phyloP scores from a whole-genome alignment of 1,140 invertebrate species.

The Nebria ingens region DNA sequence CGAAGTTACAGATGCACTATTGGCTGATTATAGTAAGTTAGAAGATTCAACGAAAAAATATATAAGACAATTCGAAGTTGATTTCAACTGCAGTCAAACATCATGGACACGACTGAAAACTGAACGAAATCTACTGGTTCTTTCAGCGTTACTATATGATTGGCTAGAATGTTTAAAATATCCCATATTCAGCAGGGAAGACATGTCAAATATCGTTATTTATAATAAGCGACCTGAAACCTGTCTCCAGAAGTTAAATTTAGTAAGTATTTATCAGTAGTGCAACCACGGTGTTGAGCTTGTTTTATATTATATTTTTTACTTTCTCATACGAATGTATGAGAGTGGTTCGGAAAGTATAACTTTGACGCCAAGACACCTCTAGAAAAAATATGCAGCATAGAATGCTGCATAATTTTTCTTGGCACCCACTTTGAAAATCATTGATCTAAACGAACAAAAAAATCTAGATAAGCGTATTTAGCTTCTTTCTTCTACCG shows the following conservation, averaged over 20 bases:
- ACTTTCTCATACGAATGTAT: too few species aligned
- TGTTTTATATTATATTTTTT: background rate
- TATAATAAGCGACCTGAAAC: slow-evolving; percentile 43
- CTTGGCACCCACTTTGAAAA: too few species aligned
- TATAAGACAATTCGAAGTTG: slow-evolving; percentile 44
- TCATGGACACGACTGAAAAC: slow-evolving; percentile 54
- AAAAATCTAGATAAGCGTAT: too few species aligned
- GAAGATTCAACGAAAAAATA: slow-evolving; percentile 39
- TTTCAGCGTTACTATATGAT: slow-evolving; percentile 52
- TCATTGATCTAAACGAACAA: too few species aligned
- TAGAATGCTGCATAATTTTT: too few species aligned
- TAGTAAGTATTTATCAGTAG: slow-evolving; percentile 35
- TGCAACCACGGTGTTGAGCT: background rate
- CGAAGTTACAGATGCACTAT: slow-evolving; percentile 32
- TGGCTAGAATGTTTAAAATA: slow-evolving; percentile 59
- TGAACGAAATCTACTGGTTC: slow-evolving; percentile 50
- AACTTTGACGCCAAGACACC: too few species aligned
- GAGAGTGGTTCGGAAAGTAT: too few species aligned
- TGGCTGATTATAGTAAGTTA: slow-evolving; percentile 41
- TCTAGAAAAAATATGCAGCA: too few species aligned
- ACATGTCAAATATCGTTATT: slow-evolving; percentile 56
- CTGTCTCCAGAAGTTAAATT: slow-evolving; percentile 50
- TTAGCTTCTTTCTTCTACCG: too few species aligned
- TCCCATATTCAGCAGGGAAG: slow-evolving; percentile 54
- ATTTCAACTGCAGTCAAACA: slow-evolving; percentile 54